phyloP scores from a whole-genome alignment of 2,797 vertebrate species.

The Miichthys miiuy region DNA sequence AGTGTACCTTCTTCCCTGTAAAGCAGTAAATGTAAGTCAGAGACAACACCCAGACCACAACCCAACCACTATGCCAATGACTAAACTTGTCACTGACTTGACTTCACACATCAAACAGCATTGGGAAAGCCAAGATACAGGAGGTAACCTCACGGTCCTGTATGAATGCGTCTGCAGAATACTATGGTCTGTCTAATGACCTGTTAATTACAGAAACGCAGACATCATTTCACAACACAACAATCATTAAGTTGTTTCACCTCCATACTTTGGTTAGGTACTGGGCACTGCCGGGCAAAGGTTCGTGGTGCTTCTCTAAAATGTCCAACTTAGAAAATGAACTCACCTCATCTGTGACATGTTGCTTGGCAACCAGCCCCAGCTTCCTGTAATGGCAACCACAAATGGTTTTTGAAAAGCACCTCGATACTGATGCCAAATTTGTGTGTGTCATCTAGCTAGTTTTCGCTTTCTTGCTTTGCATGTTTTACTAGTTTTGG shows the following conservation, averaged over 20 bases:
- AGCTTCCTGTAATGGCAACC: constrained; percentile 73
- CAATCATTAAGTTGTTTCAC: not conserved
- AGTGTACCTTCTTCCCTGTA: not conserved
- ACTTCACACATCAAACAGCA: constrained; percentile 60
- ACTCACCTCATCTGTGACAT: constrained; percentile 36
- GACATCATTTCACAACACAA: not conserved
- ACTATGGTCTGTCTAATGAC: rapidly evolving
- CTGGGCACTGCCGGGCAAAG: not conserved
- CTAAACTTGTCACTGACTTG: not conserved
- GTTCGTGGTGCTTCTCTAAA: constrained; percentile 21
- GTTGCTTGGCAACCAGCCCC: constrained; percentile 62
- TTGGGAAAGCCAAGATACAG: constrained; percentile 9
- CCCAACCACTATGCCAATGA: constrained; percentile 2
- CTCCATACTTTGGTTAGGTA: not conserved
- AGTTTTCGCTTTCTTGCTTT: not conserved
- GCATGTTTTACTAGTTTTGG: no score
- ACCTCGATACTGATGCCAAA: not conserved
- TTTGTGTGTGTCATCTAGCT: not conserved
- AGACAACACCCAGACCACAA: constrained; percentile 42
- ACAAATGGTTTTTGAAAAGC: constrained; percentile 26
- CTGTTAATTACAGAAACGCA: not conserved
- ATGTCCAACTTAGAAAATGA: constrained; percentile 42
- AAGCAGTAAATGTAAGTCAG: not conserved
- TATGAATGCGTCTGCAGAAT: not conserved
- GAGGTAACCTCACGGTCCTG: not conserved